A percentile compares a stretch with the other conserved stretches of the same genome.
Conservation (phyloP, 2,113 vertebrate genomes). For the Podocnemis expansa region DNA sequence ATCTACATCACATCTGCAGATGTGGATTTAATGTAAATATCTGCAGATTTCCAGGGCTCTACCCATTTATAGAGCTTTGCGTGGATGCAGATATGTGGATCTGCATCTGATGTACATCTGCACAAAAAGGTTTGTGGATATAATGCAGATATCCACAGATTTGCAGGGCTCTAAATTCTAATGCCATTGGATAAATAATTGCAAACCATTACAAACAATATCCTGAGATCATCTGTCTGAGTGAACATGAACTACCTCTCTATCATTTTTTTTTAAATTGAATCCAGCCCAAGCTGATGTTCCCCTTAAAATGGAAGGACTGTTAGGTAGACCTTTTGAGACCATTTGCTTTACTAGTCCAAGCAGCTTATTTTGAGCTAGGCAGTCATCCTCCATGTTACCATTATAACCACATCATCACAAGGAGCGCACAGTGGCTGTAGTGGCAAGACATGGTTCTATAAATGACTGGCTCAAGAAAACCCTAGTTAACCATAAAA, state of each 20-base stretch:
- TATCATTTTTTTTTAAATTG: background rate
- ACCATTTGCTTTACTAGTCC: slow-evolving; percentile 3
- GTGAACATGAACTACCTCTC: background rate
- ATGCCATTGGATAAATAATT: background rate
- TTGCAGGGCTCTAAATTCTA: background rate
- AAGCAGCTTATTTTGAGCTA: slow-evolving; percentile 3
- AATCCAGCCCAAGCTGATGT: background rate
- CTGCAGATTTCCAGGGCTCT: no score
- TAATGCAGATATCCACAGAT: no score
- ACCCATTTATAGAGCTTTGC: no score
- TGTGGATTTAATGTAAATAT: no score
- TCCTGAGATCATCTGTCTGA: background rate
- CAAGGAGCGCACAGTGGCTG: slow-evolving; percentile 26
- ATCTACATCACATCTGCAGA: no score
- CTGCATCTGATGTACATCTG: no score
- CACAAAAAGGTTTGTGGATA: no score
- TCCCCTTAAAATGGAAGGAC: background rate
- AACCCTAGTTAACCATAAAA: background rate
- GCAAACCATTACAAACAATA: background rate
- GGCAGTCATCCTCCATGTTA: background rate
- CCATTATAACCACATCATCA: background rate
- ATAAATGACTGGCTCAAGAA: slow-evolving; percentile 30
- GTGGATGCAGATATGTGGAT: no score
- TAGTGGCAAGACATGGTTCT: background rate
- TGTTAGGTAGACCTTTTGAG: slow-evolving; percentile 11